phyloP scores from a whole-genome alignment of 35 echinoderm and acorn worm genomes.

The Lytechinus pictus region DNA sequence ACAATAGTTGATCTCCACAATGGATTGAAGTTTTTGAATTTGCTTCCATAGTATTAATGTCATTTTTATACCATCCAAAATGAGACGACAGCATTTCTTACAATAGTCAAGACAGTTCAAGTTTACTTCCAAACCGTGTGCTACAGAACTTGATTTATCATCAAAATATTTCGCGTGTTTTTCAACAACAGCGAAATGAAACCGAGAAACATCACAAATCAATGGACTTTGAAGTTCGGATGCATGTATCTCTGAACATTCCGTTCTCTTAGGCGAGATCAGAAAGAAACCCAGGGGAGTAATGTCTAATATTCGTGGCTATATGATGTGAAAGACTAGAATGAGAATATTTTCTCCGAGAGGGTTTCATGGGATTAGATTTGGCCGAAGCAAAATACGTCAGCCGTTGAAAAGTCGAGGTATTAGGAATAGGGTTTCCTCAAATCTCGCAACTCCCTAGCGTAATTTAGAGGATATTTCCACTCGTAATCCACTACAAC shows the following conservation, averaged over 20 bases:
- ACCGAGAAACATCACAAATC: neutral
- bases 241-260: neutral
- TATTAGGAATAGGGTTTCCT: conserved; percentile 4
- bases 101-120: neutral
- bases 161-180: neutral
- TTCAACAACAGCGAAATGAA: neutral
- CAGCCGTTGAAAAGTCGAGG: neutral
- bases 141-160: neutral
- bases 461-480: conserved; percentile 3
- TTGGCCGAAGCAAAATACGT: conserved; percentile 10
- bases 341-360: neutral
- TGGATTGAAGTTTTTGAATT: too few species aligned
- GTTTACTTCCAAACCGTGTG: neutral
- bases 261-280: neutral
- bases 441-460: neutral
- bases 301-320: conserved; percentile 1
- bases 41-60: too few species aligned
- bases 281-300: neutral
- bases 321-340: neutral
- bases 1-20: too few species aligned
- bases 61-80: too few species aligned
- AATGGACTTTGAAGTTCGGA: neutral
- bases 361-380: neutral
- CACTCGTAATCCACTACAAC: neutral
- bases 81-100: too few species aligned